Percentiles rank a stretch among this genome's conserved stretches.
These are phyloP conservation scores for Zapornia atra DNA, from an alignment of 2,113 vertebrate genomes.

Conservation along the genomic window DNA sequence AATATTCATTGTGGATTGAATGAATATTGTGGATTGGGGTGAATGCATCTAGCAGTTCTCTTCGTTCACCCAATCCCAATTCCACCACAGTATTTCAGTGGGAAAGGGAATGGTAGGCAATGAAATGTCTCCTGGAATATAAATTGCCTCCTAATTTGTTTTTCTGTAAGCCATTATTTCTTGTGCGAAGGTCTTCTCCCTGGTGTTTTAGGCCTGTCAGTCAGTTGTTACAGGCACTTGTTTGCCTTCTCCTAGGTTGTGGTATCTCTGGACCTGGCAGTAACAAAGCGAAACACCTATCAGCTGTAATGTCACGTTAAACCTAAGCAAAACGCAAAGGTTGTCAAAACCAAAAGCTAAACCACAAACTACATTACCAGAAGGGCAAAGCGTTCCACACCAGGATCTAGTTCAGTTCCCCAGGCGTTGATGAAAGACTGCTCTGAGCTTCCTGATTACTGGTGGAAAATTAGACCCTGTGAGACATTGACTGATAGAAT, in stretches of 20 bases:
- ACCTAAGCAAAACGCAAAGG: conserved; percentile 27
- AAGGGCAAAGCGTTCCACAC: not conserved
- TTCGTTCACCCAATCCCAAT: not conserved
- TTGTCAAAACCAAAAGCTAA: conserved; percentile 48
- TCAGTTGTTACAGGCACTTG: conserved; percentile 38
- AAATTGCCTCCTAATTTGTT: conserved; percentile 60
- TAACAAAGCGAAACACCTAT: conserved; percentile 13
- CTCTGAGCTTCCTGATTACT: not conserved
- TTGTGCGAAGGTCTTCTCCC: conserved; percentile 14
- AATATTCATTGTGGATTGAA: not conserved
- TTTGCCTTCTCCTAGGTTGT: not conserved
- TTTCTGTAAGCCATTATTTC: conserved; percentile 58
- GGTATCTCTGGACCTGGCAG: conserved; percentile 33
- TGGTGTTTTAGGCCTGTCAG: conserved; percentile 41
- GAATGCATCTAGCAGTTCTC: not conserved
- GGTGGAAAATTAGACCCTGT: not conserved
- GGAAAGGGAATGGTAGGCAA: conserved; percentile 56
- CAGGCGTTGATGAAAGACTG: not conserved
- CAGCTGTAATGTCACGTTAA: conserved; percentile 27
- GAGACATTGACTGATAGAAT: not conserved
- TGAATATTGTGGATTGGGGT: no score
- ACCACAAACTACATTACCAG: conserved; percentile 44
- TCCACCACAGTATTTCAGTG: conserved; percentile 37
- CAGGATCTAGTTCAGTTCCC: not conserved
- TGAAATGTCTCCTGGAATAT: conserved; percentile 66